Conservation (phyloP, 2,888 invertebrate species). For the Electrophaes corylata region DNA sequence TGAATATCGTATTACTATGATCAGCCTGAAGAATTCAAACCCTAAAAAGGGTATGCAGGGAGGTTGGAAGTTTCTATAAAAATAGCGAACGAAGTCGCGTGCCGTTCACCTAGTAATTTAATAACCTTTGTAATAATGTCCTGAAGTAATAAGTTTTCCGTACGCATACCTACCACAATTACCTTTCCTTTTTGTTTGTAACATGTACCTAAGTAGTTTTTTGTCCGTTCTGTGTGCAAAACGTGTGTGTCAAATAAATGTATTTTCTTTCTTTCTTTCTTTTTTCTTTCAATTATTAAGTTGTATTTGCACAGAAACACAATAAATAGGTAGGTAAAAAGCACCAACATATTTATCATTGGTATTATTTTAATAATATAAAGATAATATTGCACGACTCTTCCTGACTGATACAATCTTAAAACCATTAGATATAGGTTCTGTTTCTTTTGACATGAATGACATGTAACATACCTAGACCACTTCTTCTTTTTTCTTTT, state of each 20-base stretch:
- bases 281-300: background rate
- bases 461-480: background rate
- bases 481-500: no score
- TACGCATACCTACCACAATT: background rate
- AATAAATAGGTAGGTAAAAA: background rate
- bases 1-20: no score
- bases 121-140: background rate
- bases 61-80: no score
- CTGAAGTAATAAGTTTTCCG: conserved; percentile 1
- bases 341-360: conserved; percentile 1
- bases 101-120: no score
- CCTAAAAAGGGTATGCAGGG: no score
- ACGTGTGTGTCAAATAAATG: no score
- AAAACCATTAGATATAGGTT: conserved; percentile 14
- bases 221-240: no score
- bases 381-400: conserved; percentile 9
- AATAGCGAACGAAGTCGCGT: no score
- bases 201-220: no score
- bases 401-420: conserved; percentile 21
- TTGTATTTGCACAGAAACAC: conserved; percentile 7
- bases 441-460: background rate
- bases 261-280: no score
- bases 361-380: conserved; percentile 5
- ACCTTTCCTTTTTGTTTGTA: no score
- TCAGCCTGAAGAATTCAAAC: no score